Conservation (phyloP, 2,113 vertebrate genomes). For the Tichodroma muraria region DNA sequence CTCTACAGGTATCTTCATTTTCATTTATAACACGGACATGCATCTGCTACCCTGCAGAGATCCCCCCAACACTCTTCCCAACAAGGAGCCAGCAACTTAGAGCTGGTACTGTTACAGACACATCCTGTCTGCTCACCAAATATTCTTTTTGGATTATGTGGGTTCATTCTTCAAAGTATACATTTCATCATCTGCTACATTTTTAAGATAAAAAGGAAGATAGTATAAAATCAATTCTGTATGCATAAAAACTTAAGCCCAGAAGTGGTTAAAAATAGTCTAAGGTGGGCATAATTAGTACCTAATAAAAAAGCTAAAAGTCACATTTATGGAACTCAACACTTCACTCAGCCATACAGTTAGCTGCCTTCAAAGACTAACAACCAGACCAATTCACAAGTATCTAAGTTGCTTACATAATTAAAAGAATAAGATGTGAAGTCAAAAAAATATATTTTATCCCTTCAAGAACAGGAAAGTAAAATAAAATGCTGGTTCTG, state of each 20-base stretch:
- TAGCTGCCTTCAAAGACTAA: slow-evolving; percentile 24
- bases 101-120: not conserved
- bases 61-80: not conserved
- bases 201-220: not conserved
- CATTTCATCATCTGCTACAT: not conserved
- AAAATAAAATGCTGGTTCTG: slow-evolving; percentile 58
- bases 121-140: not conserved
- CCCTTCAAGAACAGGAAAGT: slow-evolving; percentile 29
- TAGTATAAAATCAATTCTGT: not conserved
- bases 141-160: not conserved
- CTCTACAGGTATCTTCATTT: not conserved
- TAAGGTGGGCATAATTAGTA: not conserved
- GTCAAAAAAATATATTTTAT: slow-evolving; percentile 47
- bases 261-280: not conserved
- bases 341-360: not conserved
- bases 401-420: not conserved
- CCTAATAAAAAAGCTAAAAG: slow-evolving; percentile 3
- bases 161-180: not conserved
- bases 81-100: not conserved
- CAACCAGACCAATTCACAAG: slow-evolving; percentile 57
- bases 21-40: fast-evolving
- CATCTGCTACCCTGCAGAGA: not conserved
- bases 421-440: slow-evolving; percentile 10
- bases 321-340: not conserved
- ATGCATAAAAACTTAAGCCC: not conserved